These are phyloP conservation scores for Drosophila rufa DNA, from an alignment of 1,140 invertebrate genomes.

Conservation along the genomic window DNA sequence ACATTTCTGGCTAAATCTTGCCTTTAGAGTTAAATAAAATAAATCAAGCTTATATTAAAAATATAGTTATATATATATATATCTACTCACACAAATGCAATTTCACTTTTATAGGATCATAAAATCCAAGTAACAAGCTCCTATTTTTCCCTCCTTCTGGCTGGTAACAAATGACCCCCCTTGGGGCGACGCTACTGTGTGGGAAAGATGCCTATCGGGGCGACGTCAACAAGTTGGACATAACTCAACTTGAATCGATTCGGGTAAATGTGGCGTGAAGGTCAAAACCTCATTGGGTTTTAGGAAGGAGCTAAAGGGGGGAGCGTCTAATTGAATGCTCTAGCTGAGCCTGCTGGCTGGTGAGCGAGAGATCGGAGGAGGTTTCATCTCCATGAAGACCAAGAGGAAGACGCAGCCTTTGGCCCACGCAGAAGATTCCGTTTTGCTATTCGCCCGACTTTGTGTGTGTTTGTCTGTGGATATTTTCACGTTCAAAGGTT, in stretches of 20 bases:
- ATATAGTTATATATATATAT: too few relatives aligned
- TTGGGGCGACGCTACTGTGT: conserved; percentile 41
- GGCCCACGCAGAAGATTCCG: conserved; percentile 44
- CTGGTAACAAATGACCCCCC: conserved; percentile 1
- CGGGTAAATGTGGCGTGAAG: conserved; percentile 43
- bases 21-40: too few relatives aligned
- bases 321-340: conserved; percentile 73
- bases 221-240: conserved; percentile 51
- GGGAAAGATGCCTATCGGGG: conserved; percentile 49
- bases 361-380: neutral
- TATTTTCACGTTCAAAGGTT: conserved; percentile 84
- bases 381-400: neutral
- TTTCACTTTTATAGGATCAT: too few relatives aligned
- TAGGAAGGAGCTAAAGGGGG: neutral
- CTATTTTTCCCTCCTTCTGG: neutral
- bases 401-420: conserved; percentile 1
- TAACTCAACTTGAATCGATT: conserved; percentile 42
- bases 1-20: too few relatives aligned
- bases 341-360: conserved; percentile 6
- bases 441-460: conserved; percentile 18
- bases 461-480: conserved; percentile 19
- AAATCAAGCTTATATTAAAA: too few relatives aligned
- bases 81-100: too few relatives aligned
- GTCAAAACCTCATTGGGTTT: conserved; percentile 30
- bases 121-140: neutral